Percentiles rank a stretch among this genome's conserved stretches.
Conservation (phyloP, 2,113 vertebrate genomes). For the Oncorhynchus gorbuscha region DNA sequence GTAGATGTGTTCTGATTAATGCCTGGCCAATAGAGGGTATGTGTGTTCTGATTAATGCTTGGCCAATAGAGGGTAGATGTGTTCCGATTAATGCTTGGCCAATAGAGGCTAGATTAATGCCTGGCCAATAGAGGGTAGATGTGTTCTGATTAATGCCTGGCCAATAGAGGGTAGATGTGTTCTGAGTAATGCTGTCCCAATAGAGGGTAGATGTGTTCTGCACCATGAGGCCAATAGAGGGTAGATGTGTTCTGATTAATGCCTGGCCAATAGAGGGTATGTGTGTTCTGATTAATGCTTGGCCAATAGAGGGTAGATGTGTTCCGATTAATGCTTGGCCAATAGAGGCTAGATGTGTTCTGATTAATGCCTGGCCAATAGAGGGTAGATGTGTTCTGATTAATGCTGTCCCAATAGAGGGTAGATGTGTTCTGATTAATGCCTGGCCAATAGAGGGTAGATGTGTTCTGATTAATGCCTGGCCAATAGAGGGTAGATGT, state of each 20-base stretch:
- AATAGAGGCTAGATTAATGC: slow-evolving; percentile 73
- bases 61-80: background rate
- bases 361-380: too few species aligned
- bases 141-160: slow-evolving; percentile 68
- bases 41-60: slow-evolving; percentile 73
- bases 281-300: background rate
- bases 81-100: background rate
- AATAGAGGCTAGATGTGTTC: too few species aligned
- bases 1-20: background rate
- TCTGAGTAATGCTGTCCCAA: too few species aligned
- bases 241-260: background rate
- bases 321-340: too few species aligned
- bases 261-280: slow-evolving; percentile 55
- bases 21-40: too few species aligned
- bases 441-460: too few species aligned
- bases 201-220: slow-evolving; percentile 66
- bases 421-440: too few species aligned
- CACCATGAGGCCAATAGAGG: slow-evolving; percentile 83
- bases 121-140: background rate
- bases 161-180: background rate
- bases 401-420: too few species aligned
- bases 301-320: background rate
- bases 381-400: too few species aligned
- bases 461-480: too few species aligned
- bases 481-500: too few species aligned